Evolutionary conservation across 2,113 vertebrate genomes (phyloP), one percentile per base, ranked within the genome.

Genomic region (Chloropsis cyanopogon): DNA sequence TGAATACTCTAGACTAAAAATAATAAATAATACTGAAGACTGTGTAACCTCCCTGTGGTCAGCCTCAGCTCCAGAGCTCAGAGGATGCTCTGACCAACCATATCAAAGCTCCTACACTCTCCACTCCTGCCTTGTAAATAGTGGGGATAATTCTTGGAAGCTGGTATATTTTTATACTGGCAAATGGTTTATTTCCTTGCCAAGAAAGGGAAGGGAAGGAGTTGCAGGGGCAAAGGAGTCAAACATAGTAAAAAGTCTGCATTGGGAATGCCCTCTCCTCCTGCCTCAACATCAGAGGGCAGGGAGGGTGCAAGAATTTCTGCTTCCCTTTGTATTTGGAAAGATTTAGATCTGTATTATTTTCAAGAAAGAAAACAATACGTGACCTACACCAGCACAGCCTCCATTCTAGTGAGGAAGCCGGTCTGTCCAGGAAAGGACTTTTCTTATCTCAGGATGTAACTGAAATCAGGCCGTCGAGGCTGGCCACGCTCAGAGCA

Each of bases 401-500:
- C 35, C 50, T 68, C 70, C 82, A 41, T 78, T 75, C 79, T 44
- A 49, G 60, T 42, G 78, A 95, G 97, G 91, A 95, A 97, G 47
- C 88, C 0, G 0, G 50, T 35, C 88, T 81, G 56, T 94, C 75
- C 94, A 96, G 93, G 93, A 96, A 95, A 92, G 85, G 79, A 18
- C 85, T 88, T 37, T 94, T 70, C 71, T 96, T 96, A 95, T 96
- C 95, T 97, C 94, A 96, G 96, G 93, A 94, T 97, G 88, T 88
- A 69, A 77, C 85, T 92, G 89, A 82, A 77, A 90, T 92, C 94
- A 91, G 80, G 68, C 81, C 31, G 11, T 31, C 0, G n/a, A 76
- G 73, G 79, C 92, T 1, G 4, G 64, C 47, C 0, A 0, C 2
- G 23, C 90, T 93, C 59, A 28, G 73, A 73, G 88, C 25, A 0